phyloP scores from a whole-genome alignment of 2,888 invertebrate genomes.

The Lamellibrachia columna region DNA sequence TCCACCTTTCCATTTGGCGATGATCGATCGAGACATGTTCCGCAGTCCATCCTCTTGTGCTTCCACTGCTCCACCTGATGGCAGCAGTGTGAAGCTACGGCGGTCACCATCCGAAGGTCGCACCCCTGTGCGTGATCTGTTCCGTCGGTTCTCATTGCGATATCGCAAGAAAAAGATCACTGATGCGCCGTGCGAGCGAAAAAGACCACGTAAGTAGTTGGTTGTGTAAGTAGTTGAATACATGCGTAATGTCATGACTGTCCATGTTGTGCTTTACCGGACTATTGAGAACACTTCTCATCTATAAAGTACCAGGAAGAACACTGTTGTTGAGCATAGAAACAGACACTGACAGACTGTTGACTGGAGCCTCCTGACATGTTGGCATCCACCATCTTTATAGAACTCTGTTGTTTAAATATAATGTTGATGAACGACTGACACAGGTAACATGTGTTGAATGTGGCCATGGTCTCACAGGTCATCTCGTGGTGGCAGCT shows the following conservation, averaged over 20 bases:
- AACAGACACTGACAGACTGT: background rate
- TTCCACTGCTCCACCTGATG: conserved; percentile 4
- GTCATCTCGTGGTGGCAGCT: background rate
- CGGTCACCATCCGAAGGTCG: background rate
- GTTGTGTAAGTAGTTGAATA: background rate
- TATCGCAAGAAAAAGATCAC: conserved; percentile 31
- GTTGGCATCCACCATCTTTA: background rate
- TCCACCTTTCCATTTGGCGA: background rate
- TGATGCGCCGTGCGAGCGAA: background rate
- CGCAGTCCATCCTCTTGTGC: conserved; percentile 6
- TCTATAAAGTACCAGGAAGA: background rate
- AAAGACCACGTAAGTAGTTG: conserved; percentile 32
- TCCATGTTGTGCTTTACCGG: background rate
- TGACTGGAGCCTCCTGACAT: background rate
- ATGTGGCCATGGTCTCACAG: background rate
- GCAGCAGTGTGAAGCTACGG: background rate
- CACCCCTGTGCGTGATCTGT: conserved; percentile 37
- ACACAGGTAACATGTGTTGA: background rate
- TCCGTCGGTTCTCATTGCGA: conserved; percentile 32
- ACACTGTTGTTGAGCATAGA: background rate
- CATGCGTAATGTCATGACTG: background rate
- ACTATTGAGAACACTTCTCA: background rate
- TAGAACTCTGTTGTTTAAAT: background rate
- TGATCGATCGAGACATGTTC: background rate
- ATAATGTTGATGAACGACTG: background rate